A percentile compares a stretch with the other conserved stretches of the same genome.
Conservation (phyloP, 2,113 vertebrate species). For the Campylomormyrus numenius region DNA sequence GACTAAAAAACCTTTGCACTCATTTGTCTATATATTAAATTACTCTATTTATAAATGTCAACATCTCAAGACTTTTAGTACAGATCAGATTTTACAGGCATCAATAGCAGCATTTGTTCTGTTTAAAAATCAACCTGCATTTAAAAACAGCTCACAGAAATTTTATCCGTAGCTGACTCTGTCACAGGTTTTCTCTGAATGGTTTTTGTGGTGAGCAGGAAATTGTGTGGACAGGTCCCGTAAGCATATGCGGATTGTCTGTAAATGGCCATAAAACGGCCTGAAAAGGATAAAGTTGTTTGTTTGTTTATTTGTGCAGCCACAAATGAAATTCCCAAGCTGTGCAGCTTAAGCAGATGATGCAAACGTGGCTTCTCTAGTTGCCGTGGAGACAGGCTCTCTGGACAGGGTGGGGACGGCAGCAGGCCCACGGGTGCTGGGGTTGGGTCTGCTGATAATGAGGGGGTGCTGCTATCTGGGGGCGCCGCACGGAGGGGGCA, state of each 20-base stretch:
- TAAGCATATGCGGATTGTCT: neutral
- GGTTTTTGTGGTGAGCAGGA: neutral
- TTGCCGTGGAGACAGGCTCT: slow-evolving; percentile 38
- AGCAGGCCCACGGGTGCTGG: slow-evolving; percentile 32
- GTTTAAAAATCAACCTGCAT: neutral
- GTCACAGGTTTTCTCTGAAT: neutral
- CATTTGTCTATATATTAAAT: neutral
- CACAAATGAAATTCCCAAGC: neutral
- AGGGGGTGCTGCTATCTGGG: slow-evolving; percentile 44
- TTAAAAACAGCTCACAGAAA: neutral
- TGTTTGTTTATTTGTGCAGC: neutral
- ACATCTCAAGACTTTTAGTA: neutral
- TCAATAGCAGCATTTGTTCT: neutral
- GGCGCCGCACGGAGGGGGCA: slow-evolving; percentile 19
- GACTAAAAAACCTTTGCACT: neutral
- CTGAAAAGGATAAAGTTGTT: neutral
- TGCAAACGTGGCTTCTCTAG: neutral
- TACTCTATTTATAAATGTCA: neutral
- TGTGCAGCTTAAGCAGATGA: neutral
- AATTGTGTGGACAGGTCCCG: neutral
- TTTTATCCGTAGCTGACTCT: neutral
- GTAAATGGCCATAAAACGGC: neutral
- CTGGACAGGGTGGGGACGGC: slow-evolving; percentile 51
- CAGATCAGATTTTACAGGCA: neutral
- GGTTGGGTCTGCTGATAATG: slow-evolving; percentile 57